Percentiles rank a stretch among this genome's conserved stretches.
Conservation (phyloP, 2,797 vertebrate genomes). For the Graptemys geographica region DNA sequence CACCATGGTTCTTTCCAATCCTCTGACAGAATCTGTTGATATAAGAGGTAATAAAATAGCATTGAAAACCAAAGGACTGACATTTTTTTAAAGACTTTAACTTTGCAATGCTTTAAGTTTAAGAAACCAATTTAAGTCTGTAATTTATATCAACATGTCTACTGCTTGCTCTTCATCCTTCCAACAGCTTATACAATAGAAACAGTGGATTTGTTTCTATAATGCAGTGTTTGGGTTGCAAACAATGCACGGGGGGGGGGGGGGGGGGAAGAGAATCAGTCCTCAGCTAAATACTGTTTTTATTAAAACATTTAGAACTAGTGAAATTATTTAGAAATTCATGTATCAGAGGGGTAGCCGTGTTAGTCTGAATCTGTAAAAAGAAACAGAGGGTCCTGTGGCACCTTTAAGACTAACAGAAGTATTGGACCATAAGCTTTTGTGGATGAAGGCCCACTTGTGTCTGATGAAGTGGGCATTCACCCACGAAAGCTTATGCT, state of each 20-base stretch:
- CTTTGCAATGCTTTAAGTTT: not conserved
- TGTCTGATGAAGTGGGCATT: too few relatives aligned
- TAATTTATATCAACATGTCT: not conserved
- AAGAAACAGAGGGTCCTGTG: too few relatives aligned
- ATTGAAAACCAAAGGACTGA: not conserved
- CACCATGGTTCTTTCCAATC: slow-evolving; percentile 84
- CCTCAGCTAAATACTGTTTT: too few relatives aligned
- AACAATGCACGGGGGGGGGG: fast-evolving
- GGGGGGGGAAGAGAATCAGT: too few relatives aligned
- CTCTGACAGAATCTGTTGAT: not conserved
- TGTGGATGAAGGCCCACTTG: too few relatives aligned
- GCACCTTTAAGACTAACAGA: too few relatives aligned
- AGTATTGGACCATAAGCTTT: too few relatives aligned
- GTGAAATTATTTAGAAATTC: too few relatives aligned
- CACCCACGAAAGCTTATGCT: too few relatives aligned
- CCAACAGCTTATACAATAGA: not conserved
- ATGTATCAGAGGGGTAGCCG: too few relatives aligned
- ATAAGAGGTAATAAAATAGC: fast-evolving
- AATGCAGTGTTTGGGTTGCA: not conserved
- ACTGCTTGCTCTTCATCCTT: not conserved
- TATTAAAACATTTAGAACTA: too few relatives aligned
- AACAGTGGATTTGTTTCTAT: not conserved
- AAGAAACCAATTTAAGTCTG: not conserved
- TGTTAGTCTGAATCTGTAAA: too few relatives aligned
- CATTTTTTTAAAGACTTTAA: not conserved